Evolutionary conservation across 2,888 invertebrate genomes (phyloP).

Genomic region (Erannis defoliaria): DNA sequence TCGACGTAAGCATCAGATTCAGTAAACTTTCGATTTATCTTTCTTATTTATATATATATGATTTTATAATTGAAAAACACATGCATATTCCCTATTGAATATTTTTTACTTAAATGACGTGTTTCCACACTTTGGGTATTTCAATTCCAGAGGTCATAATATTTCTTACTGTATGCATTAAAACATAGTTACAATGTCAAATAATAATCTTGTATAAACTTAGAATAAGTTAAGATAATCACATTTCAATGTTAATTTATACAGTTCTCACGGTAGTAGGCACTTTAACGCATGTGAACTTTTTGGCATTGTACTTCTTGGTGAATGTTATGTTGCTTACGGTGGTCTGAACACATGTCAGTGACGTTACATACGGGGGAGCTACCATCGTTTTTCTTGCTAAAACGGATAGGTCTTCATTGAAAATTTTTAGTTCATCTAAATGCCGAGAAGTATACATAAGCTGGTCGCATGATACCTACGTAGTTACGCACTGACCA

Average conservation of each 20-base stretch:
- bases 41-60: no score
- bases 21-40: background rate
- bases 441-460: background rate
- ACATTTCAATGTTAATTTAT: conserved; percentile 50
- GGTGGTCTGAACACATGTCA: conserved; percentile 16
- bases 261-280: conserved; percentile 62
- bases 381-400: background rate
- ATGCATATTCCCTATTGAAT: no score
- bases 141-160: no score
- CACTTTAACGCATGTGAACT: conserved; percentile 71
- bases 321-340: conserved; percentile 70
- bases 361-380: background rate
- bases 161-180: no score
- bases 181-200: background rate
- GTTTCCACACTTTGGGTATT: no score
- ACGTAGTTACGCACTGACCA: conserved; percentile 53
- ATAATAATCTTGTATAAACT: background rate
- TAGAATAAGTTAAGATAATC: conserved; percentile 16
- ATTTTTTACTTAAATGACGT: no score
- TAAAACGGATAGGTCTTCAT: background rate
- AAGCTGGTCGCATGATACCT: background rate
- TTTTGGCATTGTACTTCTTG: conserved; percentile 74
- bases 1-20: no score
- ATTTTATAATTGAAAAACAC: no score
- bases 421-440: background rate